A percentile compares a stretch with the other conserved stretches of the same genome.
phyloP scores from a whole-genome alignment of 2,888 invertebrate genomes.

The Parnassius orleans region DNA sequence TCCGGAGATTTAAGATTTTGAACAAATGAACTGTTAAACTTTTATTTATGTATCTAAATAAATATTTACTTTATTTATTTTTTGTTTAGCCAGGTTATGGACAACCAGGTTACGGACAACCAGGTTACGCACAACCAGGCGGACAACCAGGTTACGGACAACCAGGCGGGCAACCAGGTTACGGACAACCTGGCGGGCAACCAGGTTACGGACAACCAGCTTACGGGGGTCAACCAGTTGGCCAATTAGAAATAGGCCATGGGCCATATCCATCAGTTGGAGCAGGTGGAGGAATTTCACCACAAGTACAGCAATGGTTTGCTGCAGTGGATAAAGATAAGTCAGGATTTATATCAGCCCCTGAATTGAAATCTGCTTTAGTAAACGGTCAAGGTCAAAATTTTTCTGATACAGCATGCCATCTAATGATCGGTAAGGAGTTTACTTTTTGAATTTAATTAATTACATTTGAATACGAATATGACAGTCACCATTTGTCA shows the following conservation, averaged over 20 bases:
- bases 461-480: too few relatives aligned
- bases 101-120: too few relatives aligned
- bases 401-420: constrained; percentile 91
- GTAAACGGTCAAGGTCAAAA: constrained; percentile 92
- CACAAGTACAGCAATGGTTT: constrained; percentile 93
- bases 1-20: too few relatives aligned
- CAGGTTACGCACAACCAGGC: constrained; percentile 31
- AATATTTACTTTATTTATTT: constrained; percentile 20
- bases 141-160: constrained; percentile 34
- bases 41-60: too few relatives aligned
- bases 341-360: constrained; percentile 89
- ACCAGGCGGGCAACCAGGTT: constrained; percentile 28
- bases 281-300: constrained; percentile 78
- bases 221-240: constrained; percentile 32
- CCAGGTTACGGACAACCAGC: constrained; percentile 36
- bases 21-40: too few relatives aligned
- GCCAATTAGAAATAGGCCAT: constrained; percentile 68
- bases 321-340: constrained; percentile 89
- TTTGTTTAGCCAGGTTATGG: constrained; percentile 29
- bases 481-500: too few relatives aligned
- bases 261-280: constrained; percentile 75
- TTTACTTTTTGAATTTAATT: constrained; percentile 2
- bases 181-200: constrained; percentile 28
- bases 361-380: constrained; percentile 89
- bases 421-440: constrained; percentile 89